A percentile compares a stretch with the other conserved stretches of the same genome.
Conservation (phyloP, 2,888 invertebrate genomes). For the Cataglyphis livida region DNA sequence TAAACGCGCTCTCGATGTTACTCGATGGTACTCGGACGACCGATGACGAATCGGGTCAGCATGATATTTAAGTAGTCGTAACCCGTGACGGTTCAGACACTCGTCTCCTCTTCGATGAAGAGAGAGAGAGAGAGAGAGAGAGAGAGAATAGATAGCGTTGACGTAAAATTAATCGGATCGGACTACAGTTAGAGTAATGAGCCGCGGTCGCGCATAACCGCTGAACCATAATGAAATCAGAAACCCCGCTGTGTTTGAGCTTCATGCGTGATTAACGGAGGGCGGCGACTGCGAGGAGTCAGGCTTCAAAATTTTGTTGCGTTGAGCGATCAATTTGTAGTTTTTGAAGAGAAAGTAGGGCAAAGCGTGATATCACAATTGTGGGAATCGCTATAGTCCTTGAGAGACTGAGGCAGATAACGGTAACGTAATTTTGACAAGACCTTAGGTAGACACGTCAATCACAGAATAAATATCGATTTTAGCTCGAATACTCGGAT, state of each 20-base stretch:
- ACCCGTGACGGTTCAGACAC: background rate
- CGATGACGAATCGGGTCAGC: conserved; percentile 40
- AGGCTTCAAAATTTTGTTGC: background rate
- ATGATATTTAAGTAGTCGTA: conserved; percentile 19
- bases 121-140: background rate
- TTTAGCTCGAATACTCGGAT: background rate
- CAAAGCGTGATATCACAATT: background rate
- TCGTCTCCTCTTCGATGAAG: background rate
- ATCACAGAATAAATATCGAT: conserved; percentile 25
- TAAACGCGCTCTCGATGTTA: background rate
- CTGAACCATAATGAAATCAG: conserved; percentile 40
- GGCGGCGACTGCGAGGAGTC: background rate
- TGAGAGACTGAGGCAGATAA: background rate
- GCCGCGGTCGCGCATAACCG: conserved; percentile 28
- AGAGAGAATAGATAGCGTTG: conserved; percentile 10
- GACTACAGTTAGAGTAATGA: conserved; percentile 28
- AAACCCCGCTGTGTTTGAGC: conserved; percentile 1
- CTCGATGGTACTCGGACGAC: background rate
- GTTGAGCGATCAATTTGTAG: background rate
- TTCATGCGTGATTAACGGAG: conserved; percentile 18
- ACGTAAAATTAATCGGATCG: conserved; percentile 44
- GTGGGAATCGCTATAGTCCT: background rate
- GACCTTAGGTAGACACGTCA: conserved; percentile 9
- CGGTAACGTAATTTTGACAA: conserved; percentile 11
- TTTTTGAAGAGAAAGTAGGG: conserved; percentile 3